Conservation (phyloP, 2,113 vertebrate species). For the Corynorhinus townsendii region DNA sequence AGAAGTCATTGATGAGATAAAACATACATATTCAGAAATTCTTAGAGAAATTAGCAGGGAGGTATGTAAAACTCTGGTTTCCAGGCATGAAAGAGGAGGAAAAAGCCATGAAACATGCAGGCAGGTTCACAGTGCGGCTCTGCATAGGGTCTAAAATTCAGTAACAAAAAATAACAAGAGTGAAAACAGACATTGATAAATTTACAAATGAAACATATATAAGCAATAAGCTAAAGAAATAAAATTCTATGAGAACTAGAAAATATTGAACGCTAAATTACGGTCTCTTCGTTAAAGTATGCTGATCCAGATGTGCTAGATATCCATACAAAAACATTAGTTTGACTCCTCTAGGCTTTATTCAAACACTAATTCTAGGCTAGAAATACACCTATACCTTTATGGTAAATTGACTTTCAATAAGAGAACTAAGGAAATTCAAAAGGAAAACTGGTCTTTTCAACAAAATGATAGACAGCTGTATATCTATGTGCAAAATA, state of each 20-base stretch:
- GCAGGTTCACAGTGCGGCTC: background rate
- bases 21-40: background rate
- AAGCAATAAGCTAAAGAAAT: background rate
- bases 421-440: background rate
- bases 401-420: background rate
- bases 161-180: background rate
- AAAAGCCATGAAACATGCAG: background rate
- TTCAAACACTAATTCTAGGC: background rate
- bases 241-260: background rate
- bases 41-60: background rate
- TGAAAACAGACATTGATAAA: background rate
- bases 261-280: background rate
- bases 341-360: background rate
- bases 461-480: background rate
- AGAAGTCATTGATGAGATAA: background rate
- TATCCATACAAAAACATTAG: background rate
- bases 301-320: background rate
- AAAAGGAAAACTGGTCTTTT: background rate
- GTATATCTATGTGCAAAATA: background rate
- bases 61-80: background rate
- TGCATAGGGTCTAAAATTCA: background rate
- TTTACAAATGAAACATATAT: background rate
- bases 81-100: background rate
- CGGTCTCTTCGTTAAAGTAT: background rate
- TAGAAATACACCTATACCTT: background rate